A percentile compares a stretch with the other conserved stretches of the same genome.
phyloP scores from a whole-genome alignment of 2,888 invertebrate species.

The Apodemia duryi region DNA sequence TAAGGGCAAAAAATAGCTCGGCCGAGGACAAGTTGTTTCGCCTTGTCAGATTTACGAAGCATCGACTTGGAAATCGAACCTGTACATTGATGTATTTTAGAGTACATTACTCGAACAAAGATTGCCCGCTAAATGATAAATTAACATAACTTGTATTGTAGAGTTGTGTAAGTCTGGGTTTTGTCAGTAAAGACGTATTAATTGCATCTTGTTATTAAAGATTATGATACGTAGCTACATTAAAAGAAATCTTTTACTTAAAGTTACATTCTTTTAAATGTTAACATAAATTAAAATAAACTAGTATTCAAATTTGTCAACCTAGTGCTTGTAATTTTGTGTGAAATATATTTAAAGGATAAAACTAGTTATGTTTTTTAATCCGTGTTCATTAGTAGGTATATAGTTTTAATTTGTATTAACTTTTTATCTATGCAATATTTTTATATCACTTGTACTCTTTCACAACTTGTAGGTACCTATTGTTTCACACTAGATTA shows the following conservation, averaged over 20 bases:
- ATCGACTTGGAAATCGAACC: conserved; percentile 22
- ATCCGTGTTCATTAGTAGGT: too few species aligned
- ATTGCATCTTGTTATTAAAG: conserved; percentile 3
- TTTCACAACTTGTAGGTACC: too few species aligned
- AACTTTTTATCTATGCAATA: too few species aligned
- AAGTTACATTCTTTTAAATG: too few species aligned
- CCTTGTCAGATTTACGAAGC: conserved; percentile 71
- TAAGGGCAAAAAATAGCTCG: conserved; percentile 75
- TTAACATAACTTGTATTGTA: conserved; percentile 7
- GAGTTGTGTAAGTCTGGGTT: not conserved
- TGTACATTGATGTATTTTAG: conserved; percentile 16
- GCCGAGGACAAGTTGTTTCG: conserved; percentile 73
- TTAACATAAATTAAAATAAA: too few species aligned
- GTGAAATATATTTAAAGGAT: too few species aligned
- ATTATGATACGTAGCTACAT: not conserved
- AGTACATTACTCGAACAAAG: conserved; percentile 12
- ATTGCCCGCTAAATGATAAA: conserved; percentile 1
- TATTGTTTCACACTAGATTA: too few species aligned
- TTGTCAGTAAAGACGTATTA: not conserved
- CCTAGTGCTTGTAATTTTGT: too few species aligned
- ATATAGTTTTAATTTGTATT: too few species aligned
- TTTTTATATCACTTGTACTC: too few species aligned
- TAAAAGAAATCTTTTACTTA: not conserved
- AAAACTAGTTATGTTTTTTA: too few species aligned
- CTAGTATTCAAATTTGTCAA: too few species aligned